Evolutionary conservation across 2,797 vertebrate genomes (phyloP), one percentile per base, ranked within the genome.

Genomic region (Squalus acanthias): DNA sequence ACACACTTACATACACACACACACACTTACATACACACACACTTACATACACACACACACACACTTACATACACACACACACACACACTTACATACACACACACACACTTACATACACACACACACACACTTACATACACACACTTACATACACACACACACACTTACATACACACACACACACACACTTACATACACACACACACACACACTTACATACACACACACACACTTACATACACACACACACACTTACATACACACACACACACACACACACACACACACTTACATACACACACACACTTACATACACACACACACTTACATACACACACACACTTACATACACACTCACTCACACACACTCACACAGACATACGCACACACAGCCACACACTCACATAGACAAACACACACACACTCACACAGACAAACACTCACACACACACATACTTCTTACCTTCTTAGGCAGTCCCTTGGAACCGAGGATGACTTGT

Each of bases 121-220:
- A 74, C 26, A 1, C 1, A n/a, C 7, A 29, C 0, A 8, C 1
- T 6, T n/a, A n/a, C n/a, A n/a, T n/a, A n/a, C n/a, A n/a, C n/a
- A n/a, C n/a, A n/a, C n/a, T n/a, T n/a, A n/a, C n/a, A 29, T 26
- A 74, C 7, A 1, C 1, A 29, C 26, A 1, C 0, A 29, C 26
- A 9, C 26, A 74, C 72, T 2, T 7, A 33, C 4, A 29, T 4
- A 74, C 24, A 29, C 26, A 74, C 72, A 29, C n/a, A n/a, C 6
- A 74, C 26, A 8, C 24, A 29, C 26, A 74, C 24, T 29, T 22
- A 33, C 72, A 29, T 1, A 29, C 24, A 33, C 8, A 29, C 26
- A 29, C 0, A 33, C 5, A 74, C 26, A 74, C 7, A 74, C 24
- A 8, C 4, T 33, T 26, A 33, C 26, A 29, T 5, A 8, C 0